Evolutionary conservation across 2,113 vertebrate species (phyloP), one percentile per base, ranked within the genome.

Genomic region (Tachysurus fulvidraco): DNA sequence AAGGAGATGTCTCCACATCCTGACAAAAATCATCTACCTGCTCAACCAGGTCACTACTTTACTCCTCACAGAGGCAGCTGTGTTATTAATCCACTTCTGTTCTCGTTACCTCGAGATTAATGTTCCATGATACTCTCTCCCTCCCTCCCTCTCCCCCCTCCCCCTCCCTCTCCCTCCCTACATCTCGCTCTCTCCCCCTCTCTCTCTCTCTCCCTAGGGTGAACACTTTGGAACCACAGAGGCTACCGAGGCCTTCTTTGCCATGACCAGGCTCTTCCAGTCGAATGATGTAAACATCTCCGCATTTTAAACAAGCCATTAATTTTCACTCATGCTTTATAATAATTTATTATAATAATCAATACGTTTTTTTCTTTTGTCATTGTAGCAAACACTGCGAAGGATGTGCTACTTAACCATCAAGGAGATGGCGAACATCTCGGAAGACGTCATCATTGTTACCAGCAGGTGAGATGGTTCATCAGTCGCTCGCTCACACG

Each of bases 341-440:
- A 60, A 36, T 21, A 62, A 62, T 80, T 12, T 52, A 41, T 69
- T 50, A n/a, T 44, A 55, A 79, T 54, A 54, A 19, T 11, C 55
- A 14, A 21, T 12, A 76, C 21, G 81, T 73, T 36, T 81, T 44
- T 11, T 46, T 19, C 12, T 36, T 12, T 41, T 60, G 52, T 8
- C 65, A 79, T 86, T 85, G 10, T 91, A 99, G 98, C 98, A 98
- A 99, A 99, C 97, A 44, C 92, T 99, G 73, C 94, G 98, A 81
- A 96, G 98, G 87, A 99, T 99, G 98, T 99, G 98, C 87, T 99
- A 99, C 92, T 93, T 99, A 36, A 99, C 98, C 0, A 99, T 99
- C 92, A 99, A 99, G 88, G 98, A 99, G 95, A 99, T 99, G 98
- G 98, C 98, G 73, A 99, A 96, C 89, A 99, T 99, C 89, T 98